Evolutionary conservation across 92 coral and sea anemone species (phyloP).

Genomic region (Porites cylindrica): DNA sequence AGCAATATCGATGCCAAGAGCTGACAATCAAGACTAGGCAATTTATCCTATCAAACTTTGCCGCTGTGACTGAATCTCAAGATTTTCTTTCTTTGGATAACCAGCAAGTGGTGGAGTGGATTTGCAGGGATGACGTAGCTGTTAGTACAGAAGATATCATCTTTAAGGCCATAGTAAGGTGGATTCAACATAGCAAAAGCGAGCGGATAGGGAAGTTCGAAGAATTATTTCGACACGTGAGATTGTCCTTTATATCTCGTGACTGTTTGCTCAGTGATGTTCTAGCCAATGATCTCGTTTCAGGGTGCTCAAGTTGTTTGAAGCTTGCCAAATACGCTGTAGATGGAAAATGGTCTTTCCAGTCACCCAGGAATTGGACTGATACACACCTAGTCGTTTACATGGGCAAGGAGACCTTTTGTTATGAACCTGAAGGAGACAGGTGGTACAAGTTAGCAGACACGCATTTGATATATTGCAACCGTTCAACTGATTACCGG

Average conservation of each 20-base stretch:
- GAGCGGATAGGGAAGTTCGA: not conserved
- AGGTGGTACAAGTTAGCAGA: not conserved
- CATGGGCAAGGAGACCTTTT: not conserved
- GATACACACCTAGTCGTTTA: not conserved
- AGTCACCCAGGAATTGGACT: not conserved
- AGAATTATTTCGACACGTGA: not conserved
- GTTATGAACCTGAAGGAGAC: not conserved
- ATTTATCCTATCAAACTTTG: conserved; percentile 2
- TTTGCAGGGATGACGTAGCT: too few species aligned
- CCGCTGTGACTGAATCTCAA: not conserved
- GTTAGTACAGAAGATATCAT: too few species aligned
- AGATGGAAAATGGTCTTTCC: not conserved
- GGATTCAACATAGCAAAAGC: not conserved
- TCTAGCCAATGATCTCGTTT: too few species aligned
- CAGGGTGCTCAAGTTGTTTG: not conserved
- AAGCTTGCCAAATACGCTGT: not conserved
- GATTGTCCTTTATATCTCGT: too few species aligned
- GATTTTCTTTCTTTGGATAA: not conserved
- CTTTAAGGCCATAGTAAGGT: too few species aligned
- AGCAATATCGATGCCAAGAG: not conserved
- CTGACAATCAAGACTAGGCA: not conserved
- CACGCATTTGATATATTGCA: not conserved
- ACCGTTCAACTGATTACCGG: too few species aligned
- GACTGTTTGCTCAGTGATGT: too few species aligned
- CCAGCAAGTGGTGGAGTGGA: too few species aligned